phyloP scores from a whole-genome alignment of 2,888 invertebrate species.

The Dryobota labecula region DNA sequence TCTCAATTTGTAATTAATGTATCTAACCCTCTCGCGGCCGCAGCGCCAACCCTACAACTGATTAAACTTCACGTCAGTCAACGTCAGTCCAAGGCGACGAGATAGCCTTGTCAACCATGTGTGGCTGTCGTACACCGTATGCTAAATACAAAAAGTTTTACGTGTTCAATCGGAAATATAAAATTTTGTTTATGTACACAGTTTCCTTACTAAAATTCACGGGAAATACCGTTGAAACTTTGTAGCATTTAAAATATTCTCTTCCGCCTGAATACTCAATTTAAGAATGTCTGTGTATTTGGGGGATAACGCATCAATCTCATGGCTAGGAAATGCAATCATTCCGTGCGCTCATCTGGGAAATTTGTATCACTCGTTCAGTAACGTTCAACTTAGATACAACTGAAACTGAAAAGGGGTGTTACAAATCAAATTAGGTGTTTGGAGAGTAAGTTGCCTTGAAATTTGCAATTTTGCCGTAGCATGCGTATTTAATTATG shows the following conservation, averaged over 20 bases:
- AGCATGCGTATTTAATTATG: not conserved
- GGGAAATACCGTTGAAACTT: not conserved
- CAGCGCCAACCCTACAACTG: slow-evolving; percentile 40
- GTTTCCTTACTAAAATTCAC: slow-evolving; percentile 36
- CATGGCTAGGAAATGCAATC: slow-evolving; percentile 14
- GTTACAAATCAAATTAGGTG: slow-evolving; percentile 5
- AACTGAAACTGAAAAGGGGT: slow-evolving; percentile 1
- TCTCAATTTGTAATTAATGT: slow-evolving; percentile 49
- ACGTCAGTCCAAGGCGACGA: slow-evolving; percentile 46
- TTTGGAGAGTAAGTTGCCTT: not conserved
- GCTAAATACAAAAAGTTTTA: slow-evolving; percentile 41
- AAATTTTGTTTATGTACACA: slow-evolving; percentile 32
- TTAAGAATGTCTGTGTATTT: not conserved
- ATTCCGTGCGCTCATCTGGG: slow-evolving; percentile 3
- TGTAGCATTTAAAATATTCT: not conserved
- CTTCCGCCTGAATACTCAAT: not conserved
- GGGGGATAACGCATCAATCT: not conserved
- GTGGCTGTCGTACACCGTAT: slow-evolving; percentile 14
- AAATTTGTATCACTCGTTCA: slow-evolving; percentile 24
- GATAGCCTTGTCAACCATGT: slow-evolving; percentile 44
- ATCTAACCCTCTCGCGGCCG: slow-evolving; percentile 35
- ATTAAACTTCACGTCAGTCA: slow-evolving; percentile 60
- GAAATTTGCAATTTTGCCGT: not conserved
- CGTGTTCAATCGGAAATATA: slow-evolving; percentile 39
- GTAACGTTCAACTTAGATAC: not conserved